Evolutionary conservation across 2,888 invertebrate genomes (phyloP), one percentile per base, ranked within the genome.

Genomic region (Drosophila paramelanica): DNA sequence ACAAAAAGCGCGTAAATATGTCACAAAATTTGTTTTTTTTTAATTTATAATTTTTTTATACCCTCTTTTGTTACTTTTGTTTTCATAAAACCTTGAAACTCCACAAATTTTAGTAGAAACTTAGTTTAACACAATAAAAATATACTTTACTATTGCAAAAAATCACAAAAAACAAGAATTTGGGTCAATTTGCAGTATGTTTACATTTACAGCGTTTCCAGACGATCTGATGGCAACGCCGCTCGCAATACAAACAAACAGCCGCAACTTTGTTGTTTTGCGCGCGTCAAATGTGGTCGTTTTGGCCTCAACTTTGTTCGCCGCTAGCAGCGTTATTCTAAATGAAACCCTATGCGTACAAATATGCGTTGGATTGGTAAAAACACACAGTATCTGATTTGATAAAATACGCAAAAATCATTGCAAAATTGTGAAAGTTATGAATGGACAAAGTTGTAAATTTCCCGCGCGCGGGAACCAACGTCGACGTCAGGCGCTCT

Each of bases 401-500:
- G 45, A 43, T 42, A 13, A 36, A 59, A 27, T 73, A 25, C 38
- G 20, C 23, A 20, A 84, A 91, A 90, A 90, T 91, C 75, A 47
- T 27, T 61, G 39, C 7, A 61, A 62, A 76, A 65, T 57, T 77
- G 60, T 6, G 10, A 5, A 67, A 84, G 79, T 77, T 87, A 82
- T 81, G 67, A 55, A 60, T 78, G 73, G 64, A 81, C 72, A 75
- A 83, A 84, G 83, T 79, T 75, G 17, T 14, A 20, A 61, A 75
- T 88, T 91, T 91, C 91, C 91, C 92, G 90, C 91, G 91, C 91
- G 91, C 91, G 91, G 91, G 91, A 86, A 81, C 52, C 77, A 52
- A 71, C 58, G 73, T 64, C 66, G 66, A 82, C 84, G 88, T 86
- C 71, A 74, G 38, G 49, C 51, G 33, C 57, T 20, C 57, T 60